A percentile compares a stretch with the other conserved stretches of the same genome.
phyloP scores from a whole-genome alignment of 2,888 invertebrate species.

The Gonocerus acuteangulatus region DNA sequence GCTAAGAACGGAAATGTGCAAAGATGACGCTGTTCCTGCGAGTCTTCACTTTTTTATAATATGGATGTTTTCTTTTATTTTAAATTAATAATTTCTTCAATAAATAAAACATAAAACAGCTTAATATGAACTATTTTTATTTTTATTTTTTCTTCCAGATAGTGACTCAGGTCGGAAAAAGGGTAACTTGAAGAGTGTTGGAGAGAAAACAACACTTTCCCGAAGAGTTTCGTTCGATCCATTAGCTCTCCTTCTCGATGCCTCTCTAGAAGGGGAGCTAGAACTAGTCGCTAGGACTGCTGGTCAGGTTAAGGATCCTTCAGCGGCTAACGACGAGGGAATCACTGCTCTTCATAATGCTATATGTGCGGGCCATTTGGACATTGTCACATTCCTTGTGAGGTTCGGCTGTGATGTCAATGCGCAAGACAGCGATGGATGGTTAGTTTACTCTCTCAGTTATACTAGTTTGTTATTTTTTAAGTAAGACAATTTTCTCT shows the following conservation, averaged over 20 bases:
- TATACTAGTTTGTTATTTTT: neutral
- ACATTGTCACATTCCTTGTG: constrained; percentile 95
- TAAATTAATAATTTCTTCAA: no score
- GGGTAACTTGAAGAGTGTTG: constrained; percentile 61
- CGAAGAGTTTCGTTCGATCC: constrained; percentile 96
- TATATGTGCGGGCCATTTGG: constrained; percentile 97
- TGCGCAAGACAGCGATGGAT: constrained; percentile 96
- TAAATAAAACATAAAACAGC: no score
- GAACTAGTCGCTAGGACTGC: constrained; percentile 94
- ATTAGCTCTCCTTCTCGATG: constrained; percentile 87
- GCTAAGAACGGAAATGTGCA: no score
- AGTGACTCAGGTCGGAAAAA: constrained; percentile 48
- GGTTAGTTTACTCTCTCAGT: constrained; percentile 50
- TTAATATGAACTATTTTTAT: no score
- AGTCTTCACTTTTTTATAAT: no score
- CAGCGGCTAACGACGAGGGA: constrained; percentile 97
- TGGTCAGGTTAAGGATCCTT: constrained; percentile 87
- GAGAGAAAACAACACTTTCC: constrained; percentile 43
- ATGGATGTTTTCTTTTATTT: no score
- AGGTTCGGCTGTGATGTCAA: constrained; percentile 98
- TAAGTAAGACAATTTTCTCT: no score
- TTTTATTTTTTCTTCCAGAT: no score
- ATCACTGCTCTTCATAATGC: constrained; percentile 99
- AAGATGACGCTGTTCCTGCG: no score
- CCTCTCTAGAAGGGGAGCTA: constrained; percentile 94